Percentiles rank a stretch among this genome's conserved stretches.
Evolutionary conservation across 2,888 invertebrate genomes (phyloP).

Genomic region (Kryphioiulus occultus): DNA sequence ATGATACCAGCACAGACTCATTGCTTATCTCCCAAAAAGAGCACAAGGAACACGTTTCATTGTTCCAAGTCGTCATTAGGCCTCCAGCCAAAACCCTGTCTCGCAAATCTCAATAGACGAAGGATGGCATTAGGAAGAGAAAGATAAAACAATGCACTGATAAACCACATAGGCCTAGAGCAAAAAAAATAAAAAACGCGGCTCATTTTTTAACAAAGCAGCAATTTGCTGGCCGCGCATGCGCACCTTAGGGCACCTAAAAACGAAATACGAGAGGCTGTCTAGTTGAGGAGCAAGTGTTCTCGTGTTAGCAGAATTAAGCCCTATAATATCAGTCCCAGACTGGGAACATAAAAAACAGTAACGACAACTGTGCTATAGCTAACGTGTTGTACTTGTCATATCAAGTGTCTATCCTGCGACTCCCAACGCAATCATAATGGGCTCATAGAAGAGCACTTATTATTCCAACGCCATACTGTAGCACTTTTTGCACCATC

Average conservation of each 20-base stretch:
- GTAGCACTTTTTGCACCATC: conserved; percentile 22
- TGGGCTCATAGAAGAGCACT: conserved; percentile 42
- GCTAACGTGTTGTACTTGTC: conserved; percentile 48
- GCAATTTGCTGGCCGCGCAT: background rate
- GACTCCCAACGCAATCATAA: conserved; percentile 45
- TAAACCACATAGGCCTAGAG: conserved; percentile 13
- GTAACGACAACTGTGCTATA: background rate
- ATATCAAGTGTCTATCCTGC: conserved; percentile 44
- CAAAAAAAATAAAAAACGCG: background rate
- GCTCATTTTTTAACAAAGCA: background rate
- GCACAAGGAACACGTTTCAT: background rate
- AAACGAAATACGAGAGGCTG: conserved; percentile 26
- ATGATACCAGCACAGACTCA: background rate
- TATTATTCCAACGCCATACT: conserved; percentile 39
- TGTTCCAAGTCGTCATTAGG: background rate
- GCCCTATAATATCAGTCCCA: conserved; percentile 36
- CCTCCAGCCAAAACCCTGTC: background rate
- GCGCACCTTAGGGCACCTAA: background rate
- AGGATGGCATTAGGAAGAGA: background rate
- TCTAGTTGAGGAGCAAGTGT: conserved; percentile 36
- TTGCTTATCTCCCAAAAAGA: background rate
- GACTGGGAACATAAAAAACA: conserved; percentile 22
- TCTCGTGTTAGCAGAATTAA: conserved; percentile 32
- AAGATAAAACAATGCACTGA: conserved; percentile 39
- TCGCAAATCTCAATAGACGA: background rate